Percentiles rank a stretch among this genome's conserved stretches.
phyloP scores from a whole-genome alignment of 2,888 invertebrate genomes.

The Ornithoptera priamus region DNA sequence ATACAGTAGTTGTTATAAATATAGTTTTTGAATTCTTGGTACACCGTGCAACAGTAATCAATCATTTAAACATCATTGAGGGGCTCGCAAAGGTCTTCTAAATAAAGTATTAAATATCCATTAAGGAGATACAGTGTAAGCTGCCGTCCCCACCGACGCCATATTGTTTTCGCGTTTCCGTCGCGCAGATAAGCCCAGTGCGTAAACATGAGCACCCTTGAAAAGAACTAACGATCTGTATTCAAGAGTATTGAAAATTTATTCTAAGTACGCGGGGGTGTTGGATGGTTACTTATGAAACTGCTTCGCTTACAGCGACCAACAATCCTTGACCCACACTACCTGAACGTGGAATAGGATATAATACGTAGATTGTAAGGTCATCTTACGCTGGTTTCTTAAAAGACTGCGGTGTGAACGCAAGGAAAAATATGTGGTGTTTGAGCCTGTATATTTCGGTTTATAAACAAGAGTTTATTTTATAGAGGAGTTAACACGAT shows the following conservation, averaged over 20 bases:
- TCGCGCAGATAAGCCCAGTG: constrained; percentile 44
- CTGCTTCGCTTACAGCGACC: constrained; percentile 51
- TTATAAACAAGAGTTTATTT: constrained; percentile 70
- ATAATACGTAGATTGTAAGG: constrained; percentile 33
- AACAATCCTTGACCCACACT: constrained; percentile 41
- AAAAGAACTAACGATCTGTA: constrained; percentile 71
- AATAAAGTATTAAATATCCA: constrained; percentile 71
- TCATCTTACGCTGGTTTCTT: constrained; percentile 37
- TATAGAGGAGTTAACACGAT: constrained; percentile 61
- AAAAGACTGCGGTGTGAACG: constrained; percentile 54
- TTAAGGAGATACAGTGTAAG: constrained; percentile 52
- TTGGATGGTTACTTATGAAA: constrained; percentile 72
- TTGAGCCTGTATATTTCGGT: constrained; percentile 60
- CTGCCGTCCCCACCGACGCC: constrained; percentile 38
- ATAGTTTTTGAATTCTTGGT: neutral
- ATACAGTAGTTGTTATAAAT: neutral
- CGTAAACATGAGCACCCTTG: constrained; percentile 59
- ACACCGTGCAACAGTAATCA: constrained; percentile 32
- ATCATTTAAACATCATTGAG: constrained; percentile 49
- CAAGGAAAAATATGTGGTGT: constrained; percentile 60
- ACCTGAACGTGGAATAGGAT: constrained; percentile 4
- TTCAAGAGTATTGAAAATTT: constrained; percentile 74
- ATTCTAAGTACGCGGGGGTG: constrained; percentile 71
- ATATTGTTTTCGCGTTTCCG: constrained; percentile 34
- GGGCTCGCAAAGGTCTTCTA: constrained; percentile 40